phyloP scores from a whole-genome alignment of 1,140 invertebrate species.

The Drosophila lowei region DNA sequence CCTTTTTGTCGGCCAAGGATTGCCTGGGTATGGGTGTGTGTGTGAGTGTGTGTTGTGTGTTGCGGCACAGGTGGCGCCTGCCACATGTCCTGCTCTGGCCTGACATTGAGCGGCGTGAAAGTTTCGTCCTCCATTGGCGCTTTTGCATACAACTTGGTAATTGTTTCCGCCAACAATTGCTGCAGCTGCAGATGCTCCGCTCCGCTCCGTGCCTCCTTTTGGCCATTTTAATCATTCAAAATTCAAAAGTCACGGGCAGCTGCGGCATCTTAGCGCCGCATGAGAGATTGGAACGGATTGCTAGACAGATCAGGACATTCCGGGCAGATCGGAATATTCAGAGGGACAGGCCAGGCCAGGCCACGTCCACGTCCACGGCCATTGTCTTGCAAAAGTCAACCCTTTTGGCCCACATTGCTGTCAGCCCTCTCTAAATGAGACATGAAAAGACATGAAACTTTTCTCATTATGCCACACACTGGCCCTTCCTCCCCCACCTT shows the following conservation, averaged over 20 bases:
- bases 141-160: constrained; percentile 79
- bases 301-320: constrained; percentile 12
- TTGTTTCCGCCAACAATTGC: constrained; percentile 70
- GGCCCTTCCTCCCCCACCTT: constrained; percentile 28
- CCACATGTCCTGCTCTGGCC: constrained; percentile 24
- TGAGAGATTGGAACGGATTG: not conserved
- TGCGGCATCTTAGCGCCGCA: constrained; percentile 32
- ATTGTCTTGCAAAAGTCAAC: constrained; percentile 2
- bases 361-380: too few species aligned
- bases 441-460: constrained; percentile 72
- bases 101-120: constrained; percentile 64
- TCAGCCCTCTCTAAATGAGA: constrained; percentile 66
- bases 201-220: constrained; percentile 13
- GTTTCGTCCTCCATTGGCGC: constrained; percentile 59
- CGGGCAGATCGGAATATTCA: constrained; percentile 41
- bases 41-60: constrained; percentile 1
- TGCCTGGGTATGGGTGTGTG: constrained; percentile 9
- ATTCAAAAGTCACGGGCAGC: constrained; percentile 68
- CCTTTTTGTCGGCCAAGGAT: constrained; percentile 13
- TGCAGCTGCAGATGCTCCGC: constrained; percentile 50
- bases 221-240: constrained; percentile 69
- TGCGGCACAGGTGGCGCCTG: constrained; percentile 18
- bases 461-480: constrained; percentile 64
- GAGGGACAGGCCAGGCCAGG: too few species aligned
- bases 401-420: constrained; percentile 51